phyloP scores from a whole-genome alignment of 2,113 vertebrate species.

The Chunga burmeisteri region DNA sequence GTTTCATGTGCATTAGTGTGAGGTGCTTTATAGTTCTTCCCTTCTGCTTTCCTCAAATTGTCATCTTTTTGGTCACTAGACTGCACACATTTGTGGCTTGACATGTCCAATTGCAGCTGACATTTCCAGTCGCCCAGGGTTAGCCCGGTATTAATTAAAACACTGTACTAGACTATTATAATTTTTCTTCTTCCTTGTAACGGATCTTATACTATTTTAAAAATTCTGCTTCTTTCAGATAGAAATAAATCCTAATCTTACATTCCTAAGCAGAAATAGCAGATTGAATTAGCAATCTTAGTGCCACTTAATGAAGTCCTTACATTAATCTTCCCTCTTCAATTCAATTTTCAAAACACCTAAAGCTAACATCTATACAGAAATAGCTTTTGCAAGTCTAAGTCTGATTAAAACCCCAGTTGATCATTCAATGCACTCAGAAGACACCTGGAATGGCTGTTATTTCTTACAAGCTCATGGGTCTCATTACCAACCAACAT shows the following conservation, averaged over 20 bases:
- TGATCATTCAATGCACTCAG: neutral
- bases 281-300: neutral
- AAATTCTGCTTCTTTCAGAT: neutral
- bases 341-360: neutral
- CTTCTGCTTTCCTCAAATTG: neutral
- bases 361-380: neutral
- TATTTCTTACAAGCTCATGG: neutral
- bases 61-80: neutral
- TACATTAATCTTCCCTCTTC: neutral
- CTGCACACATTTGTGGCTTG: neutral
- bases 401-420: neutral
- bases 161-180: fast-evolving
- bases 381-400: neutral
- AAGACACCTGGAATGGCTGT: neutral
- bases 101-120: neutral
- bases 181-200: neutral
- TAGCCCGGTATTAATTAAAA: slow-evolving; percentile 44
- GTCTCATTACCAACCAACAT: neutral
- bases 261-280: neutral
- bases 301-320: neutral
- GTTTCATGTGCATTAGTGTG: neutral
- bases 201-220: neutral
- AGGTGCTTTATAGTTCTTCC: neutral
- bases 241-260: neutral
- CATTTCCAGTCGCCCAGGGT: neutral